Percentiles rank a stretch among this genome's conserved stretches.
phyloP scores from a whole-genome alignment of 2,888 invertebrate genomes.

The Scaptomyza tumidula region DNA sequence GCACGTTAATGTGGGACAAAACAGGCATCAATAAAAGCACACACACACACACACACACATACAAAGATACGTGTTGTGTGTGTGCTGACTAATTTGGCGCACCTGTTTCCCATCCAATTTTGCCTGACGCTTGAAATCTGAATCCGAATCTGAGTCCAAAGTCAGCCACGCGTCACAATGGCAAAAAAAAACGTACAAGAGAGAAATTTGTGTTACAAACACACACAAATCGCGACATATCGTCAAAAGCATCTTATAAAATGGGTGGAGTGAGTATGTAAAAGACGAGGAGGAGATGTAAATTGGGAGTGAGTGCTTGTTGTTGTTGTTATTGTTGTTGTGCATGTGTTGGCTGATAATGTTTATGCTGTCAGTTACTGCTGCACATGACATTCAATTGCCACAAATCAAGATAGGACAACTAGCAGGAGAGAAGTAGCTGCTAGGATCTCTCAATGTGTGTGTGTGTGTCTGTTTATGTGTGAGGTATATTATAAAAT shows the following conservation, averaged over 20 bases:
- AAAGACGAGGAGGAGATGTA: background rate
- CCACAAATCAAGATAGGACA: constrained; percentile 75
- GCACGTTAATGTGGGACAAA: background rate
- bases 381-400: constrained; percentile 75
- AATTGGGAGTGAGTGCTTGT: constrained; percentile 8
- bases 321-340: constrained; percentile 4
- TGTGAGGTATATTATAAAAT: constrained; percentile 49
- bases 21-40: constrained; percentile 26
- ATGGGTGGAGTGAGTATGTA: constrained; percentile 5
- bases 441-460: constrained; percentile 8
- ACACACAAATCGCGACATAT: constrained; percentile 59
- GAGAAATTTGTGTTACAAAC: constrained; percentile 43
- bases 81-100: constrained; percentile 51
- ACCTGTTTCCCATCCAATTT: constrained; percentile 57
- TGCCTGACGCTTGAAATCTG: constrained; percentile 21
- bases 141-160: constrained; percentile 28
- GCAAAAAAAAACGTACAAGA: constrained; percentile 48
- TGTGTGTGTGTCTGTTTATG: background rate
- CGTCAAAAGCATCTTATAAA: constrained; percentile 58
- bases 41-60: background rate
- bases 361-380: constrained; percentile 67
- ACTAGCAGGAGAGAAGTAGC: constrained; percentile 30
- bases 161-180: constrained; percentile 45
- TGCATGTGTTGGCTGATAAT: constrained; percentile 70
- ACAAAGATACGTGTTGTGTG: constrained; percentile 5